Conservation (phyloP, 2,113 vertebrate genomes). For the Ceratotherium simum region DNA sequence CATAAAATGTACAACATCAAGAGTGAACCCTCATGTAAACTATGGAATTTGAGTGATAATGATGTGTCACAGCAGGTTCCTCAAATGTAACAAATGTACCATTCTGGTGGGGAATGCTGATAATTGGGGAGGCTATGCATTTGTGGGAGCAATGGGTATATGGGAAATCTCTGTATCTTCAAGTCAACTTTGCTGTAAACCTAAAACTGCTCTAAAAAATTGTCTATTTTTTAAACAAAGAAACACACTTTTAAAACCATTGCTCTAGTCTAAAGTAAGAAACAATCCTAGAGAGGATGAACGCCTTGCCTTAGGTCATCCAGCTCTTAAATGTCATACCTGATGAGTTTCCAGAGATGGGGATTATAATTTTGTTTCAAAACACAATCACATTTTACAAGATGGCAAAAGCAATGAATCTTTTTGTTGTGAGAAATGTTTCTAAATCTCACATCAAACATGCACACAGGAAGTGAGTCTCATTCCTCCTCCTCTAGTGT, state of each 20-base stretch:
- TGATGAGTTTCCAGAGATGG: not conserved
- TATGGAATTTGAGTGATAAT: not conserved
- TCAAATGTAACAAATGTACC: too few species aligned
- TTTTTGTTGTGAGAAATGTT: not conserved
- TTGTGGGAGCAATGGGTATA: not conserved
- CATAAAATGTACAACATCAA: not conserved
- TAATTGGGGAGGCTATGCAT: accelerated
- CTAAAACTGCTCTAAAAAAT: not conserved
- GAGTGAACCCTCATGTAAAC: not conserved
- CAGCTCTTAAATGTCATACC: not conserved
- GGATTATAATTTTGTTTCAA: constrained; percentile 17
- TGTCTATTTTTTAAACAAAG: not conserved
- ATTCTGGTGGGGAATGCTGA: not conserved
- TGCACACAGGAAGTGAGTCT: too few species aligned
- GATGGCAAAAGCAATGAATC: not conserved
- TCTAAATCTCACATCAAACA: not conserved
- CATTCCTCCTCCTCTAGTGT: not conserved
- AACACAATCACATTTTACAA: not conserved
- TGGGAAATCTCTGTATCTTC: not conserved
- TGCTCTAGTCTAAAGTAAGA: not conserved
- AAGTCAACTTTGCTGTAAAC: not conserved
- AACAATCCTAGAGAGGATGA: not conserved
- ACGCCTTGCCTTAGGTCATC: not conserved
- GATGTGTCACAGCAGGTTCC: not conserved
- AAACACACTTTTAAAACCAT: not conserved